Evolutionary conservation across 2,113 vertebrate species (phyloP).

Genomic region (Columba janthina): DNA sequence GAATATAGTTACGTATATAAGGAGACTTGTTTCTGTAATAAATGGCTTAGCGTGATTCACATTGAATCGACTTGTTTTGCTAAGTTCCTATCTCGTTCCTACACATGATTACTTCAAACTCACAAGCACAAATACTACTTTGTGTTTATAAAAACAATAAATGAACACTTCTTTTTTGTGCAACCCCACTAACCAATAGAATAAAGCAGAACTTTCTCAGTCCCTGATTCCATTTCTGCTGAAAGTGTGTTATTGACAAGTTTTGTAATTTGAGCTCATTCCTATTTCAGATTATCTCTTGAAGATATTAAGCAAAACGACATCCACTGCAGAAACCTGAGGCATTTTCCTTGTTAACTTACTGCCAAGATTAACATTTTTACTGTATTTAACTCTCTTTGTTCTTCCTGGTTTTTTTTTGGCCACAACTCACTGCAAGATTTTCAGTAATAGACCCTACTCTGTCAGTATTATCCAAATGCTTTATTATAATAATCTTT

Average conservation of each 20-base stretch:
- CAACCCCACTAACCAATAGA: background rate
- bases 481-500: background rate
- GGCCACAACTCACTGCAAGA: background rate
- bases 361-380: background rate
- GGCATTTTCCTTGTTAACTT: background rate
- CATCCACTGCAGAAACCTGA: background rate
- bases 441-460: background rate
- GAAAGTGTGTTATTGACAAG: background rate
- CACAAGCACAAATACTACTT: background rate
- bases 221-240: background rate
- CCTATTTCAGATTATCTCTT: background rate
- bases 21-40: too few relatives aligned
- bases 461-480: background rate
- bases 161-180: background rate
- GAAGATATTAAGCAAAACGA: background rate
- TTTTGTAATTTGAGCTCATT: background rate
- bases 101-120: background rate
- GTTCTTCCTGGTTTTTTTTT: background rate
- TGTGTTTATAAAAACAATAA: background rate
- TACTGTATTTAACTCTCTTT: background rate
- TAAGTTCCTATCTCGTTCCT: too few relatives aligned
- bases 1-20: too few relatives aligned
- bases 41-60: too few relatives aligned
- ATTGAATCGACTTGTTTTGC: too few relatives aligned
- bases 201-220: background rate